Percentiles rank a stretch among this genome's conserved stretches.
Conservation (phyloP, 2,113 vertebrate genomes). For the Gasterosteus aculeatus region DNA sequence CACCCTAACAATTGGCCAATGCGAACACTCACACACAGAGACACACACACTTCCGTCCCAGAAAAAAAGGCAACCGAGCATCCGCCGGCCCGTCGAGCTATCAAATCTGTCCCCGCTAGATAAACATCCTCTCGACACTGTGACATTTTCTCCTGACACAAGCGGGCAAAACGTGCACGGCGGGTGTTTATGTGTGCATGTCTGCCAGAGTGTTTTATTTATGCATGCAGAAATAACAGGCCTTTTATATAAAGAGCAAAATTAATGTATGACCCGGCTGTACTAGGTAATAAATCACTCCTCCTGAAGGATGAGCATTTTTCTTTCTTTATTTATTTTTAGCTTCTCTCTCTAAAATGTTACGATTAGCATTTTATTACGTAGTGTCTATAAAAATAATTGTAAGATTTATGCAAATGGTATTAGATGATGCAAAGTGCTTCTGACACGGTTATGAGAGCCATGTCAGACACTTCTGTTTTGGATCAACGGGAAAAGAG, state of each 20-base stretch:
- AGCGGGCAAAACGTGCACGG: constrained; percentile 32
- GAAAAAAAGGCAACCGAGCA: constrained; percentile 28
- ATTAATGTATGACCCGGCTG: constrained; percentile 77
- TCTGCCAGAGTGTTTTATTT: constrained; percentile 69
- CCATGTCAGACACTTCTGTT: constrained; percentile 56
- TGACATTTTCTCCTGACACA: constrained; percentile 71
- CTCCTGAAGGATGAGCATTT: constrained; percentile 63
- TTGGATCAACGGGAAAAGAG: constrained; percentile 70
- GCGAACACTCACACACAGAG: constrained; percentile 1
- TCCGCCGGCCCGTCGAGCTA: constrained; percentile 66
- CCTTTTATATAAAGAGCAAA: constrained; percentile 79
- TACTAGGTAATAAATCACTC: constrained; percentile 77
- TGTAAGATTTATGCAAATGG: constrained; percentile 73
- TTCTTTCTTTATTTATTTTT: neutral
- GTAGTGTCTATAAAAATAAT: constrained; percentile 70
- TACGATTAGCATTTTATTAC: constrained; percentile 80
- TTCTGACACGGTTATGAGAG: constrained; percentile 63
- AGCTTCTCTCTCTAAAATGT: constrained; percentile 69
- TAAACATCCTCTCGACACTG: constrained; percentile 77
- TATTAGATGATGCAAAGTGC: constrained; percentile 71
- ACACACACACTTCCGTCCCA: constrained; percentile 15
- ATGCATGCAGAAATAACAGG: constrained; percentile 77
- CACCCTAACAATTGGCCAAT: constrained; percentile 59
- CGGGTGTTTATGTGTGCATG: constrained; percentile 35
- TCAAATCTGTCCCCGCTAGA: constrained; percentile 79